phyloP scores from a whole-genome alignment of 2,888 invertebrate species.

The Protophormia terraenovae region DNA sequence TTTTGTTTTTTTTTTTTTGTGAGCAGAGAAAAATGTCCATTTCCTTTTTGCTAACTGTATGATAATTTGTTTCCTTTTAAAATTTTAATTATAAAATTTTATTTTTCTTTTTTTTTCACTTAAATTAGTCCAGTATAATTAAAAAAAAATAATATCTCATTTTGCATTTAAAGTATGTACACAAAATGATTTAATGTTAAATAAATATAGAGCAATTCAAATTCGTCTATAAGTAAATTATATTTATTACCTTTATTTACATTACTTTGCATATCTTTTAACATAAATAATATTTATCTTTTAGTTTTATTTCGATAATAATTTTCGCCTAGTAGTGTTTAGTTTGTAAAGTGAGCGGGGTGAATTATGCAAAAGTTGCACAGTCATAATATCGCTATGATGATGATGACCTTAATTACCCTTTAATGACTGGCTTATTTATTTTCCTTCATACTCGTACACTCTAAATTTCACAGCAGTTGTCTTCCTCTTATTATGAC shows the following conservation, averaged over 20 bases:
- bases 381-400: constrained; percentile 51
- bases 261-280: constrained; percentile 7
- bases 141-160: too few species aligned
- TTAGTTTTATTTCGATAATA: constrained; percentile 29
- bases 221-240: background rate
- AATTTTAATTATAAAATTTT: background rate
- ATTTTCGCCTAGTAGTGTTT: background rate
- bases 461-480: constrained; percentile 19
- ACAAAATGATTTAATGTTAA: too few species aligned
- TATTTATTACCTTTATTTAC: background rate
- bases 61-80: constrained; percentile 57
- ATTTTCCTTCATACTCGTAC: constrained; percentile 24
- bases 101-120: too few species aligned
- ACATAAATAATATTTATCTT: constrained; percentile 11
- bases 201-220: background rate
- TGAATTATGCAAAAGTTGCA: constrained; percentile 22
- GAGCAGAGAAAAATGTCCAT: constrained; percentile 11
- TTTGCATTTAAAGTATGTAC: background rate
- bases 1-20: background rate
- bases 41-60: constrained; percentile 43
- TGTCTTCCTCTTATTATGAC: constrained; percentile 12
- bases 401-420: constrained; percentile 65
- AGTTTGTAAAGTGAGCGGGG: background rate
- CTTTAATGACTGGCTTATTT: constrained; percentile 63
- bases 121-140: too few species aligned